Conservation (phyloP, 2,888 invertebrate genomes). For the Cosmia trapezina region DNA sequence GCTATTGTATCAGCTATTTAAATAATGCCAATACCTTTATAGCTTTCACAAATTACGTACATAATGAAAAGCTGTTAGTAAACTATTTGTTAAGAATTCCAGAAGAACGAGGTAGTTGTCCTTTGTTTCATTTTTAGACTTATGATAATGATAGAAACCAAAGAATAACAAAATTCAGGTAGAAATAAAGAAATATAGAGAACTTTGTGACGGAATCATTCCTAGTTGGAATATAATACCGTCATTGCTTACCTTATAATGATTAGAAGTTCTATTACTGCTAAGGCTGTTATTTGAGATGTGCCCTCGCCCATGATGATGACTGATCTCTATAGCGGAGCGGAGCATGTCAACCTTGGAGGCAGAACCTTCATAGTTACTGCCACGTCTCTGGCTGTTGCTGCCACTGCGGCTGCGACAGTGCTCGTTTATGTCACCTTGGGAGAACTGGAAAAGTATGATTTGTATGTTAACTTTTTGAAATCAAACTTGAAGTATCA, state of each 20-base stretch:
- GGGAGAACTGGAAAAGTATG: constrained; percentile 81
- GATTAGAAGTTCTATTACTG: constrained; percentile 77
- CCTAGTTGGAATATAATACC: not conserved
- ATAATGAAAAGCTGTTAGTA: constrained; percentile 33
- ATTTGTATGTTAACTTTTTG: not conserved
- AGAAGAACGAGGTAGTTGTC: constrained; percentile 24
- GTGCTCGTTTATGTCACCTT: constrained; percentile 88
- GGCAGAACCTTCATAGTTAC: constrained; percentile 90
- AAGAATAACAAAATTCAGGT: not conserved
- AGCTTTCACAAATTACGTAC: constrained; percentile 58
- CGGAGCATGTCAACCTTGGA: constrained; percentile 92
- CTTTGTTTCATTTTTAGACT: constrained; percentile 4
- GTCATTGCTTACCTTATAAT: constrained; percentile 77
- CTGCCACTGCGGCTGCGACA: constrained; percentile 88
- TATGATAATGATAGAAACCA: not conserved
- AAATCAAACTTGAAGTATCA: not conserved
- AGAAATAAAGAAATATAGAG: not conserved
- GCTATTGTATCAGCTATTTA: constrained; percentile 58
- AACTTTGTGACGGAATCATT: not conserved
- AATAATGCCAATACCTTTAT: constrained; percentile 58
- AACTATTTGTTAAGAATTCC: constrained; percentile 46
- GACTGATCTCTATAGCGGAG: constrained; percentile 93
- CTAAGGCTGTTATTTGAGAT: constrained; percentile 91
- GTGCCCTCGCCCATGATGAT: constrained; percentile 88
- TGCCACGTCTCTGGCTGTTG: constrained; percentile 89